Evolutionary conservation across 2,888 invertebrate species (phyloP).

Genomic region (Apamea crenata): DNA sequence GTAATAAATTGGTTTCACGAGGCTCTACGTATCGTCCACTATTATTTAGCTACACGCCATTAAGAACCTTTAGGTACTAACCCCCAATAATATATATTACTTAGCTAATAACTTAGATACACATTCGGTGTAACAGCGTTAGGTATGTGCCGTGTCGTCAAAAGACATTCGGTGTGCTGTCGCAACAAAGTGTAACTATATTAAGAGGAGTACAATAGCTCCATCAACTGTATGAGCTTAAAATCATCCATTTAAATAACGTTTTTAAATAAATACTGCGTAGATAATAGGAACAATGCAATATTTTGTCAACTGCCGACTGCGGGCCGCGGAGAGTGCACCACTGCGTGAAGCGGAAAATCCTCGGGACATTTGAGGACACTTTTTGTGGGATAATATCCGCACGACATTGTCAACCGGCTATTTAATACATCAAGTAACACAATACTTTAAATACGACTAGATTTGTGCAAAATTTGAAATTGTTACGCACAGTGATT

Average conservation of each 20-base stretch:
- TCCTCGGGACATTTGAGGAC: conserved; percentile 90
- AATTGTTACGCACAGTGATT: conserved; percentile 87
- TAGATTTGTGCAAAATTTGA: conserved; percentile 90
- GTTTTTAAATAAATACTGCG: conserved; percentile 90
- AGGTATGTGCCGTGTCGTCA: conserved; percentile 62
- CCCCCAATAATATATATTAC: conserved; percentile 42
- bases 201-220: conserved; percentile 84
- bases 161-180: conserved; percentile 71
- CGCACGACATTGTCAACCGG: conserved; percentile 90
- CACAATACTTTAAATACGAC: conserved; percentile 90
- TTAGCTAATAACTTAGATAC: conserved; percentile 50
- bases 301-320: conserved; percentile 91
- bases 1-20: conserved; percentile 86
- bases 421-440: conserved; percentile 90
- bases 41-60: conserved; percentile 67
- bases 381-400: conserved; percentile 90
- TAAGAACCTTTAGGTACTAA: conserved; percentile 46
- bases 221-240: conserved; percentile 87
- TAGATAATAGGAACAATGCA: conserved; percentile 90
- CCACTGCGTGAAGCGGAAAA: conserved; percentile 90
- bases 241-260: conserved; percentile 90
- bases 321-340: conserved; percentile 87
- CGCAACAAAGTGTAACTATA: conserved; percentile 82
- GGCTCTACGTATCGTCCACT: conserved; percentile 72
- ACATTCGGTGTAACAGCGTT: conserved; percentile 21